Percentiles rank a stretch among this genome's conserved stretches.
Evolutionary conservation across 53 echinoderm and acorn worm genomes (phyloP).

Genomic region (Glandiceps talaboti): DNA sequence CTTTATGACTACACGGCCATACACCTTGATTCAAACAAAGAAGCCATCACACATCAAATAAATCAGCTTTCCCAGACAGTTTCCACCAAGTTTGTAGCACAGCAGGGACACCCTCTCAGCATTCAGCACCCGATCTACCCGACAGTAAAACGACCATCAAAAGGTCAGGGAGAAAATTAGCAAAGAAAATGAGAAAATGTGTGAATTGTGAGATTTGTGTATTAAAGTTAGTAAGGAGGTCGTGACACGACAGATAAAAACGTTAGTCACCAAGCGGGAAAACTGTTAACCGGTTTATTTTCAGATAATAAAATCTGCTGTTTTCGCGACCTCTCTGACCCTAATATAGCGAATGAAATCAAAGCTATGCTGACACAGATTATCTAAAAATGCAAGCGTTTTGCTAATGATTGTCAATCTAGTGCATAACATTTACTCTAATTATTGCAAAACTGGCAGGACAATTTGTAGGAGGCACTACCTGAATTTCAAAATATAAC

Average conservation of each 20-base stretch:
- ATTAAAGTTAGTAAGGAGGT: neutral
- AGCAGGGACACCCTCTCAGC: neutral
- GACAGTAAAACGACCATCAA: neutral
- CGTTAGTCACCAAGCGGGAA: neutral
- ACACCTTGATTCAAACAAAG: no score
- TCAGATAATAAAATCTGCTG: neutral
- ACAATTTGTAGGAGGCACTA: no score
- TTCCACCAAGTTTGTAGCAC: no score
- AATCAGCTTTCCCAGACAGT: no score
- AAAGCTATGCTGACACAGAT: neutral
- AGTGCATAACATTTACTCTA: no score
- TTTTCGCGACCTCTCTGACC: neutral
- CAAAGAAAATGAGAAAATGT: neutral
- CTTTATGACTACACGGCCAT: no score
- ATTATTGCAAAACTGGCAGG: no score
- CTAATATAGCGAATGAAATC: neutral
- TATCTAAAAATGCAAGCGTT: neutral
- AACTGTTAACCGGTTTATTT: neutral
- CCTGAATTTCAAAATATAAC: no score
- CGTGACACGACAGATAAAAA: neutral
- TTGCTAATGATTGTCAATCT: no score
- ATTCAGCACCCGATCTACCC: neutral
- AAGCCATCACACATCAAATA: no score
- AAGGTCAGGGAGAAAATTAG: neutral
- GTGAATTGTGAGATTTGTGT: neutral